Conservation (phyloP, 1,140 invertebrate genomes). For the Rhizoglyphus robini region DNA sequence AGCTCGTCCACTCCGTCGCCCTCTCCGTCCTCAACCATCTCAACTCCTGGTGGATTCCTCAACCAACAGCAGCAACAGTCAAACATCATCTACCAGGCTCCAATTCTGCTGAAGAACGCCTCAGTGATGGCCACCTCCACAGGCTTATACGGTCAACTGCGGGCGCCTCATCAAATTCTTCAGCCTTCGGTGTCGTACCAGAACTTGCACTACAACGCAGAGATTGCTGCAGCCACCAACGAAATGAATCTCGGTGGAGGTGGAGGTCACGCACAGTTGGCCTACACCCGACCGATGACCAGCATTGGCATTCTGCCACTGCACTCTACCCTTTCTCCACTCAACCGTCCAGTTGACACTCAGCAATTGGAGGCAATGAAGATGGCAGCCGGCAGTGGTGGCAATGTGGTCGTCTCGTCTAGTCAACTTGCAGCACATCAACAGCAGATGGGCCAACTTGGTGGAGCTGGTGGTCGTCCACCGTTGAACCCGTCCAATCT, state of each 20-base stretch:
- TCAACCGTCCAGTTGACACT: background rate
- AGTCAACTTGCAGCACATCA: background rate
- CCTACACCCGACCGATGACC: background rate
- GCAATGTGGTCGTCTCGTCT: background rate
- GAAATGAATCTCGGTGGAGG: too few species aligned
- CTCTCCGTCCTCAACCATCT: background rate
- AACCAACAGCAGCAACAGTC: constrained; percentile 5
- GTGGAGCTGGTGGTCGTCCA: too few species aligned
- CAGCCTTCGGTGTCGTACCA: background rate
- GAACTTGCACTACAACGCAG: background rate
- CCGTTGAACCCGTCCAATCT: background rate
- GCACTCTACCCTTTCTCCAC: background rate
- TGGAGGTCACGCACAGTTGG: background rate
- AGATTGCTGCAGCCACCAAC: background rate
- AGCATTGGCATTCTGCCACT: background rate
- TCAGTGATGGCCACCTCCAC: background rate
- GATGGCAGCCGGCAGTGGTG: background rate
- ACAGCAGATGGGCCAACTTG: background rate
- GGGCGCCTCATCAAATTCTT: background rate
- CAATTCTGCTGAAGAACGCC: too few species aligned
- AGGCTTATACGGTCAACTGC: background rate
- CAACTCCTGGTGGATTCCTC: background rate
- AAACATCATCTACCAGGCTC: background rate
- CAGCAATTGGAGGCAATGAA: too few species aligned
- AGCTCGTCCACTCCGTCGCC: background rate